Conservation (phyloP, 2,113 vertebrate genomes). For the Ageneiosus marmoratus region DNA sequence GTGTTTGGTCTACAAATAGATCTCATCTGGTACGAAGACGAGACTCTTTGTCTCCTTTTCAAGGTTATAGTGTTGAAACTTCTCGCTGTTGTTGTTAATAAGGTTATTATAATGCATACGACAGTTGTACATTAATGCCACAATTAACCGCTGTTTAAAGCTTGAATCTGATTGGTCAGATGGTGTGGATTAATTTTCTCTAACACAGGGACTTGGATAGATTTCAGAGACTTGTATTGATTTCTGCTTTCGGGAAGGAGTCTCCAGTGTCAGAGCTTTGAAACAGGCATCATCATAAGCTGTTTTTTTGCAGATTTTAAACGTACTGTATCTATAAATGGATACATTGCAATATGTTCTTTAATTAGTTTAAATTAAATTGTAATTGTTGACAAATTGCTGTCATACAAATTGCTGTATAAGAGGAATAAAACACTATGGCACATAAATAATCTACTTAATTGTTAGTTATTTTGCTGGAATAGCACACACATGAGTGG, state of each 20-base stretch:
- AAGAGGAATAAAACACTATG: not conserved
- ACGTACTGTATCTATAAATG: not conserved
- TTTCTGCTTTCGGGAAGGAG: not conserved
- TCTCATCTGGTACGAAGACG: not conserved
- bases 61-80: conserved; percentile 30
- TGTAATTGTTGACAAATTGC: not conserved
- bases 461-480: too few species aligned
- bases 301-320: too few species aligned
- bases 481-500: not conserved
- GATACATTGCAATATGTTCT: not conserved
- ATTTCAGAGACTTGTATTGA: not conserved
- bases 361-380: not conserved
- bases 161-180: not conserved
- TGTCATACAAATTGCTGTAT: too few species aligned
- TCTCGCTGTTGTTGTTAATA: not conserved
- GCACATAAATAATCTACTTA: not conserved
- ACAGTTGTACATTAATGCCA: not conserved
- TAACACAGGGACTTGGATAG: not conserved
- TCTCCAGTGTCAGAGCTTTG: not conserved
- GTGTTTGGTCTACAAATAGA: conserved; percentile 48
- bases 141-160: not conserved
- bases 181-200: not conserved
- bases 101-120: not conserved
- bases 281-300: not conserved
- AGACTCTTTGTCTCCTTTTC: conserved; percentile 39